A percentile compares a stretch with the other conserved stretches of the same genome.
Conservation (phyloP, 2,113 vertebrate genomes). For the Scortum barcoo region DNA sequence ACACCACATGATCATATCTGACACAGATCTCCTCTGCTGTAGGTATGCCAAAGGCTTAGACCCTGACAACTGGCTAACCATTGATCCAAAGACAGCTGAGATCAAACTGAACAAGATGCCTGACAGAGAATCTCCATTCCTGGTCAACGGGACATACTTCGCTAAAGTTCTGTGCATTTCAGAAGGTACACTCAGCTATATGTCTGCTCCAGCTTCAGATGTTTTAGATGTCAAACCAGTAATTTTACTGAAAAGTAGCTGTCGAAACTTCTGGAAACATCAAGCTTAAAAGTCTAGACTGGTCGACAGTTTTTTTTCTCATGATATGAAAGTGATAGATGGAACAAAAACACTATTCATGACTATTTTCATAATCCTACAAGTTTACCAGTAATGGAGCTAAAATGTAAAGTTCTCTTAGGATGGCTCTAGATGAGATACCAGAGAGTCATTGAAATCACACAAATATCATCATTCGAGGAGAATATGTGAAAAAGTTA, state of each 20-base stretch:
- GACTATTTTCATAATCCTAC: too few species aligned
- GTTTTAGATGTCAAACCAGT: not conserved
- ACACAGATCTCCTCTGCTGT: not conserved
- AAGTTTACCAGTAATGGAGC: too few species aligned
- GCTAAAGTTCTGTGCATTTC: constrained; percentile 88
- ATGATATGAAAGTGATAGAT: too few species aligned
- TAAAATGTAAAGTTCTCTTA: too few species aligned
- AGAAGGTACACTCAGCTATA: constrained; percentile 82
- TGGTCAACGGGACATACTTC: constrained; percentile 87
- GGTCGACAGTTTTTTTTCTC: too few species aligned
- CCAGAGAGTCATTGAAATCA: too few species aligned
- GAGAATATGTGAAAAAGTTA: too few species aligned
- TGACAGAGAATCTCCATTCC: constrained; percentile 84
- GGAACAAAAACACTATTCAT: too few species aligned
- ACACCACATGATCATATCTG: not conserved
- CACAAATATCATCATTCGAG: too few species aligned
- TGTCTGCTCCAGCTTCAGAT: not conserved
- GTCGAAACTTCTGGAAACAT: too few species aligned
- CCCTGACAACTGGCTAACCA: constrained; percentile 88
- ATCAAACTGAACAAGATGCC: constrained; percentile 89
- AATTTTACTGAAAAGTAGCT: not conserved
- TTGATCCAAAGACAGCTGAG: constrained; percentile 88
- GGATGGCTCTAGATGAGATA: too few species aligned
- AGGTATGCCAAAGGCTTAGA: constrained; percentile 91
- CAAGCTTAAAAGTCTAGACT: not conserved